Conservation (phyloP, 1,140 invertebrate species). For the Conopomorpha cramerella region DNA sequence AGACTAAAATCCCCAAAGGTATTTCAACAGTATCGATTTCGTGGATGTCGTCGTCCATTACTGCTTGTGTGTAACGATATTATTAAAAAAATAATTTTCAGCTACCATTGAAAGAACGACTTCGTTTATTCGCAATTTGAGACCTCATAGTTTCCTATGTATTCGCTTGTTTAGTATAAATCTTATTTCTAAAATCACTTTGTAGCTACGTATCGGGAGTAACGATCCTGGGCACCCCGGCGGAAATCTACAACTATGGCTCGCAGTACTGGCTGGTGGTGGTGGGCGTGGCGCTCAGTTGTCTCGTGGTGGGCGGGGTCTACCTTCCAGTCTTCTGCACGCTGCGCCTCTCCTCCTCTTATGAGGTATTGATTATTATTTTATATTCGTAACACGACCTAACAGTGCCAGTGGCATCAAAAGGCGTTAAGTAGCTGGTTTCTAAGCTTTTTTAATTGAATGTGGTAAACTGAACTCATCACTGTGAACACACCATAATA, state of each 20-base stretch:
- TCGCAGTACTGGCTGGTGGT: slow-evolving; percentile 80
- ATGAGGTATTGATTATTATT: slow-evolving; percentile 67
- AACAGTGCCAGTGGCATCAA: background rate
- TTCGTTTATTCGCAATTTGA: no score
- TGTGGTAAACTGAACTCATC: no score
- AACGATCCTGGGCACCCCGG: slow-evolving; percentile 84
- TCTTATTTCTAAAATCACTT: slow-evolving; percentile 5
- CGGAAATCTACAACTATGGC: slow-evolving; percentile 86
- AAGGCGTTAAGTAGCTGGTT: background rate
- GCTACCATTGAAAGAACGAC: no score
- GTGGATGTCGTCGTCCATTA: no score
- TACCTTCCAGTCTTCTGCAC: slow-evolving; percentile 86
- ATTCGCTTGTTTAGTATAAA: background rate
- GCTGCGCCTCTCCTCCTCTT: slow-evolving; percentile 78
- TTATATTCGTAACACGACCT: background rate
- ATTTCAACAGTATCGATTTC: slow-evolving; percentile 18
- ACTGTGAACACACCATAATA: no score
- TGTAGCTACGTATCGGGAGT: slow-evolving; percentile 86
- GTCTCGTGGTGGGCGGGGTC: slow-evolving; percentile 69
- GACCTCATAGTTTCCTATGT: no score
- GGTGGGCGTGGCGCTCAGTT: slow-evolving; percentile 68
- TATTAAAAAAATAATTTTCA: no score
- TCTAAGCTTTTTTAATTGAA: no score
- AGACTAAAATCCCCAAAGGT: background rate
- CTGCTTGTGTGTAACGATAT: no score